Evolutionary conservation across 1,140 invertebrate species (phyloP), one percentile per base, ranked within the genome.

Genomic region (Leptoteleia sp.): DNA sequence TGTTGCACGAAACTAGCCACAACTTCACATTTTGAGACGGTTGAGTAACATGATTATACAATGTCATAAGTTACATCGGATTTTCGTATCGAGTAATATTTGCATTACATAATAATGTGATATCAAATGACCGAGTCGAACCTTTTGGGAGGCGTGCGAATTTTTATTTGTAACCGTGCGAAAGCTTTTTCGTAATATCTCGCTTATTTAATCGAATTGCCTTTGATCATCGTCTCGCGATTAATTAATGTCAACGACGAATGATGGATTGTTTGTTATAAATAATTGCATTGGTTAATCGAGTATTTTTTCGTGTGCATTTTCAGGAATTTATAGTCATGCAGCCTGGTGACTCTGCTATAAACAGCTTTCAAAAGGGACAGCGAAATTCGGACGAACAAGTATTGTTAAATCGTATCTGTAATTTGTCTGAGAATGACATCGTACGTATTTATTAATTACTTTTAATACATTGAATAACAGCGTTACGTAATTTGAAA

Each of bases 301-400:
- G 11, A 22, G 17, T n/a, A n/a, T n/a, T n/a, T n/a, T 25, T 6
- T 3, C 22, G 22, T 25, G 3, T 25, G 22, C 6, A 25, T 70
- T 70, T 57, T 11, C 54, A 70, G 65, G 65, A 70, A 48, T 13
- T 50, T 13, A 12, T 42, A 59, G 65, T 48, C 54, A 70, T 70
- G 65, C 65, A 33, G 65, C 19, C 54, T 50, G 59, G 43, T 33
- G 13, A 50, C 19, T 8, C 48, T 22, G 35, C 22, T n/a, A n/a
- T n/a, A n/a, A n/a, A n/a, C n/a, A n/a, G n/a, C n/a, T n/a, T 31
- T 57, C 22, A 65, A 42, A 16, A 22, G 43, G 25, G 22, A 17
- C 29, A 57, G 17, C 40, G 9, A 17, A 19, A 31, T 47, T 47
- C 27, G 31, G 19, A 40, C 5, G 13, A 5, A 2, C 42, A 57